A percentile compares a stretch with the other conserved stretches of the same genome.
These are phyloP conservation scores for Sesamia inferens DNA, from an alignment of 2,888 invertebrate species.

Conservation along the genomic window DNA sequence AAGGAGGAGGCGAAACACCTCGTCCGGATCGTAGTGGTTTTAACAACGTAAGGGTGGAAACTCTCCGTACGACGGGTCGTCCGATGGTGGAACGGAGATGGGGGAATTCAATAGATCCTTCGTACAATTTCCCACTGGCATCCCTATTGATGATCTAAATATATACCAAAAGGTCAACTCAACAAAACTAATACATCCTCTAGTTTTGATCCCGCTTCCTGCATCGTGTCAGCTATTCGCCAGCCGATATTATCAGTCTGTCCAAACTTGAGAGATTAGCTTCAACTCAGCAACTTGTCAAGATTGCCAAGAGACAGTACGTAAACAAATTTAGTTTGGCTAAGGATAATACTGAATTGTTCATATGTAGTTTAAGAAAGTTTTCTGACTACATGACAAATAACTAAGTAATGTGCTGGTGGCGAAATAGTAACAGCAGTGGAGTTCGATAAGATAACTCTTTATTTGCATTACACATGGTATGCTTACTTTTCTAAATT, in stretches of 20 bases:
- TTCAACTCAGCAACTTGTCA: constrained; percentile 4
- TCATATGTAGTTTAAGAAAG: not conserved
- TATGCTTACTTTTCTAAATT: too few species aligned
- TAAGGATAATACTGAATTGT: not conserved
- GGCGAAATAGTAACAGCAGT: not conserved
- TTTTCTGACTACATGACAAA: not conserved
- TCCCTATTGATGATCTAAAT: not conserved
- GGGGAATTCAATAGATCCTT: not conserved
- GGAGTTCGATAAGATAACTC: not conserved
- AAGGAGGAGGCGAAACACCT: too few species aligned
- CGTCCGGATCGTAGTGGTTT: too few species aligned
- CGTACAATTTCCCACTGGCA: not conserved
- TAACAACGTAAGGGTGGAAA: too few species aligned
- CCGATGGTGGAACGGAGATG: too few species aligned
- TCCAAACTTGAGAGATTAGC: constrained; percentile 27
- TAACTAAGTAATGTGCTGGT: not conserved
- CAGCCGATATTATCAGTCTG: constrained; percentile 19
- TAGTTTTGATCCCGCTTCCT: not conserved
- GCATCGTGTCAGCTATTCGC: constrained; percentile 20
- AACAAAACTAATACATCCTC: not conserved
- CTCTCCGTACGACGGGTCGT: too few species aligned
- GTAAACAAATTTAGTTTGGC: constrained; percentile 14
- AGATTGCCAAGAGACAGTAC: not conserved
- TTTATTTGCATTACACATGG: too few species aligned
- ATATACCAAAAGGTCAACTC: not conserved